Evolutionary conservation across 1,140 invertebrate species (phyloP).

Genomic region (Panonychus citri): DNA sequence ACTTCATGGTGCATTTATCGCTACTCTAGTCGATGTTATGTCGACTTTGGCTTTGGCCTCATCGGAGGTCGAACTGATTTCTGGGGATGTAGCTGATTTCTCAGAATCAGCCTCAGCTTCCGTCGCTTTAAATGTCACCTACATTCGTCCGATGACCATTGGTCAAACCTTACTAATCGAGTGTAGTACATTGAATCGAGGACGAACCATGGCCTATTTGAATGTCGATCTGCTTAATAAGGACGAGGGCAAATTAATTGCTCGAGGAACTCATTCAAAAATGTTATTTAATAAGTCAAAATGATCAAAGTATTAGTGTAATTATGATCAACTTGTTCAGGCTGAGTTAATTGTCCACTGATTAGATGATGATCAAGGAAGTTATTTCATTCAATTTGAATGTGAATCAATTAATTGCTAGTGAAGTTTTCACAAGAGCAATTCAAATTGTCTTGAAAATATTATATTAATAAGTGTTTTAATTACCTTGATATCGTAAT

Average conservation of each 20-base stretch:
- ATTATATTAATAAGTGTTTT: too few species aligned
- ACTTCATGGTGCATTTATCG: conserved; percentile 60
- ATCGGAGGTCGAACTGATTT: too few species aligned
- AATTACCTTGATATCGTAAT: too few species aligned
- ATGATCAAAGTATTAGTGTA: too few species aligned
- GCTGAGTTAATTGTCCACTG: too few species aligned
- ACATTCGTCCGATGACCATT: conserved; percentile 40
- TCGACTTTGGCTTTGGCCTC: conserved; percentile 52
- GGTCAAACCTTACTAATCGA: conserved; percentile 57
- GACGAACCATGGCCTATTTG: conserved; percentile 52
- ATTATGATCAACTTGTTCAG: too few species aligned
- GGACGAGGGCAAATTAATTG: conserved; percentile 39
- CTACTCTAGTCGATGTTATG: conserved; percentile 52
- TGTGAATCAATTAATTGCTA: too few species aligned
- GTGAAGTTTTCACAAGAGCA: too few species aligned
- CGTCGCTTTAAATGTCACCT: conserved; percentile 45
- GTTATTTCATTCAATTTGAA: too few species aligned
- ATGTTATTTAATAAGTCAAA: conserved; percentile 29
- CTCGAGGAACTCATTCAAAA: conserved; percentile 54
- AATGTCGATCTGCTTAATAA: conserved; percentile 50
- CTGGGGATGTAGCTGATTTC: conserved; percentile 21
- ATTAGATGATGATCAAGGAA: too few species aligned
- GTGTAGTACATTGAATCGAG: conserved; percentile 47
- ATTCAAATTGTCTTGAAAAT: too few species aligned
- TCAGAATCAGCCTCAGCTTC: conserved; percentile 38